These are phyloP conservation scores for Pavo muticus DNA, from an alignment of 2,113 vertebrate genomes.

Conservation along the genomic window DNA sequence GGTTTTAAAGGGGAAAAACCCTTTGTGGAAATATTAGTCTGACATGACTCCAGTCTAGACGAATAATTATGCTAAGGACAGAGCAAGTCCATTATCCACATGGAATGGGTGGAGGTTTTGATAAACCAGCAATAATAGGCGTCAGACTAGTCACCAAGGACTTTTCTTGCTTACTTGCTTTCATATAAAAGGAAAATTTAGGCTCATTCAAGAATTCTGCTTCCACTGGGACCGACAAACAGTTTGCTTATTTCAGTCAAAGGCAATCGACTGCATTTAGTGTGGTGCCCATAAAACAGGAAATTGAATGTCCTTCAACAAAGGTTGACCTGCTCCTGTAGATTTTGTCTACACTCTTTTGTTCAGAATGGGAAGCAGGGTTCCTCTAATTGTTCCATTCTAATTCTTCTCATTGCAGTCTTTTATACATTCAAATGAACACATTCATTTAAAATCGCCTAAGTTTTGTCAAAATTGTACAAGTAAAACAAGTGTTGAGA, in stretches of 20 bases:
- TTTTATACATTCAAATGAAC: not conserved
- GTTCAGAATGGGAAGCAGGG: conserved; percentile 38
- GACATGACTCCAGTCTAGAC: conserved; percentile 56
- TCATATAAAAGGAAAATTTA: conserved; percentile 37
- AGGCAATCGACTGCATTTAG: conserved; percentile 2
- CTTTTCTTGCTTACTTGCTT: conserved; percentile 32
- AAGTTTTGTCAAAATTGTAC: not conserved
- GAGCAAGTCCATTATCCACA: not conserved
- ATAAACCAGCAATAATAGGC: conserved; percentile 33
- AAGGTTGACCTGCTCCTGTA: conserved; percentile 6
- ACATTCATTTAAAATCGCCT: not conserved
- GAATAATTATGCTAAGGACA: conserved; percentile 41
- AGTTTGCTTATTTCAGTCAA: not conserved
- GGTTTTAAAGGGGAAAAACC: conserved; percentile 51
- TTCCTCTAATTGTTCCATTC: conserved; percentile 43
- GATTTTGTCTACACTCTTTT: not conserved
- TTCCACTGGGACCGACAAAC: conserved; percentile 15
- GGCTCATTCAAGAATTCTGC: conserved; percentile 24
- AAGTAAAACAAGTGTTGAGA: not conserved
- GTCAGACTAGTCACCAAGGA: conserved; percentile 21
- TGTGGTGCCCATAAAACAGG: conserved; percentile 7
- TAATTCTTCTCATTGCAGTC: conserved; percentile 2
- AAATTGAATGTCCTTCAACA: conserved; percentile 44
- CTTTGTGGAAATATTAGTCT: conserved; percentile 34
- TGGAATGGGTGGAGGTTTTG: conserved; percentile 30